These are phyloP conservation scores for Serinus canaria DNA, from an alignment of 2,113 vertebrate genomes.

Conservation along the genomic window DNA sequence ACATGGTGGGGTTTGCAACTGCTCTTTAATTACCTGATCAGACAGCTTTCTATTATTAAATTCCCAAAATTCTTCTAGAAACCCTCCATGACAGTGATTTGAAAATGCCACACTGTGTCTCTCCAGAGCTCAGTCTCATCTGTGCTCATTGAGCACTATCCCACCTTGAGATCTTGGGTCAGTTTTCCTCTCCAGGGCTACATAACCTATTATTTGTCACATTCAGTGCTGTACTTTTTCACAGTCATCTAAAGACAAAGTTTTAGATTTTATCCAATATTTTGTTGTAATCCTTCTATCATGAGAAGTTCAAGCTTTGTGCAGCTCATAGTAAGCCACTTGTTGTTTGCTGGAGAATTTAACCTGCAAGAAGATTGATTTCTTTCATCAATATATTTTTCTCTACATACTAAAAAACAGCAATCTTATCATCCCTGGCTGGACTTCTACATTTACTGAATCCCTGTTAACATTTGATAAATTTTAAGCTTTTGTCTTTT, in stretches of 20 bases:
- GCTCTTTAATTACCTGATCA: neutral
- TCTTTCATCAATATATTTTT: neutral
- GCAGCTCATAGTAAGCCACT: neutral
- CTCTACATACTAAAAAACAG: neutral
- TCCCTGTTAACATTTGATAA: neutral
- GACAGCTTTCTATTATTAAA: neutral
- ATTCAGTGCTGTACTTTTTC: neutral
- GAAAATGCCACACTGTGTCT: neutral
- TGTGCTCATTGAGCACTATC: neutral
- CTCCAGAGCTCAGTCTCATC: neutral
- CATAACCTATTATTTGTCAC: neutral
- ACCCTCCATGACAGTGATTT: neutral
- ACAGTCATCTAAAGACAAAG: neutral
- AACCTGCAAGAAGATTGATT: neutral
- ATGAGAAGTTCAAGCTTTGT: neutral
- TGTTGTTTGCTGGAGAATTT: neutral
- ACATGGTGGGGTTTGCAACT: neutral
- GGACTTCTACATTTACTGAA: neutral
- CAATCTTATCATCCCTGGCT: neutral
- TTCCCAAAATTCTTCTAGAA: neutral
- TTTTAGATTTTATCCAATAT: neutral
- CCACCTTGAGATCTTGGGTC: neutral
- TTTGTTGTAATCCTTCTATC: neutral
- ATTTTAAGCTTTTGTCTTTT: neutral
- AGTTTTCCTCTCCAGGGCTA: neutral